These are phyloP conservation scores for Itoplectis maculator DNA, from an alignment of 2,888 invertebrate species.

Conservation along the genomic window DNA sequence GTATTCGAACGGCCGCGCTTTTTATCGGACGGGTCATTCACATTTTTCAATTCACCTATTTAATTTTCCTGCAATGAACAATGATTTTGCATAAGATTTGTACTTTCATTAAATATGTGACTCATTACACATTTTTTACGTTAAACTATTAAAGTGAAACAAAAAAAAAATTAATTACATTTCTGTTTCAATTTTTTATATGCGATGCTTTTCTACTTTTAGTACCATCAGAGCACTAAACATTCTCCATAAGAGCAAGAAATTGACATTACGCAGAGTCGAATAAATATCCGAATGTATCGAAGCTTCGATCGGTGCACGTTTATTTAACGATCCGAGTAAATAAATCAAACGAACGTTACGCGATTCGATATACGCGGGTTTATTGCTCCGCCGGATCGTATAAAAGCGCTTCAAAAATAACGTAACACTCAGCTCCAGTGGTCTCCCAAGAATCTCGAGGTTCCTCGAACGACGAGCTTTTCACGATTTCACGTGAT, in stretches of 20 bases:
- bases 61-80: not conserved
- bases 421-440: conserved; percentile 46
- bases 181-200: not conserved
- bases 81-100: not conserved
- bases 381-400: not conserved
- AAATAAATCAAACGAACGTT: not conserved
- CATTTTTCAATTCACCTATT: not conserved
- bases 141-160: not conserved
- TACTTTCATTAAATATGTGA: not conserved
- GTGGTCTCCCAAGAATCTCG: conserved; percentile 30
- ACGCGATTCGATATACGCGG: conserved; percentile 5
- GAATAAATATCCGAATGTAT: not conserved
- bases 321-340: not conserved
- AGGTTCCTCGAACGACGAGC: conserved; percentile 16
- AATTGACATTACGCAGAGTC: not conserved
- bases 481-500: conserved; percentile 8
- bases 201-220: not conserved
- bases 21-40: conserved; percentile 1
- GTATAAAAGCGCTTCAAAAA: conserved; percentile 36
- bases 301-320: not conserved
- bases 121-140: not conserved
- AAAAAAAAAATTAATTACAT: not conserved
- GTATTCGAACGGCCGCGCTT: not conserved
- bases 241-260: not conserved
- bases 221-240: not conserved